phyloP scores from a whole-genome alignment of 1,140 invertebrate genomes.

The Danaus melanippus region DNA sequence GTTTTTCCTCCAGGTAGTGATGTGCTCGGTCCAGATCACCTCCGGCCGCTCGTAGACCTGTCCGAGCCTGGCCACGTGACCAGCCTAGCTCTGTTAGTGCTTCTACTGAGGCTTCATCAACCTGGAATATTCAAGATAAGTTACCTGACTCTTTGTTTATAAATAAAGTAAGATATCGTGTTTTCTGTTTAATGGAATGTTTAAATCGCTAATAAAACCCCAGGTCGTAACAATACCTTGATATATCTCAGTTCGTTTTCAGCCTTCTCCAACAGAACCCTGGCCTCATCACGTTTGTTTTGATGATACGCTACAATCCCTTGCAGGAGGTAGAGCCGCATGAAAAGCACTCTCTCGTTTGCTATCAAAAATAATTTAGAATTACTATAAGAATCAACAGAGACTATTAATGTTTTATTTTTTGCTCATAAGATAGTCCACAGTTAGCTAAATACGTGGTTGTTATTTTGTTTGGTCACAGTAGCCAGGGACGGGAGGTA shows the following conservation, averaged over 20 bases:
- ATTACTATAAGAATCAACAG: not conserved
- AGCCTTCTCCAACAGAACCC: constrained; percentile 72
- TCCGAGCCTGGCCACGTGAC: constrained; percentile 74
- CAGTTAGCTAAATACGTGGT: too few relatives aligned
- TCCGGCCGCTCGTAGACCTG: constrained; percentile 76
- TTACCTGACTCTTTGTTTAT: too few relatives aligned
- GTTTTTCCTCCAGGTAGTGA: constrained; percentile 75
- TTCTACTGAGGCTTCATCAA: constrained; percentile 40
- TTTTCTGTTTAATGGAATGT: too few relatives aligned
- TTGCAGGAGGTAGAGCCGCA: constrained; percentile 84
- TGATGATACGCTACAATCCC: constrained; percentile 84
- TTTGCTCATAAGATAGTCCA: too few relatives aligned
- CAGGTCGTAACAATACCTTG: constrained; percentile 58
- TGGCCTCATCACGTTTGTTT: constrained; percentile 76
- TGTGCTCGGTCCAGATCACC: constrained; percentile 76
- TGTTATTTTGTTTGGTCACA: too few relatives aligned
- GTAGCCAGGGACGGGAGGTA: too few relatives aligned
- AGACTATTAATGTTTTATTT: too few relatives aligned
- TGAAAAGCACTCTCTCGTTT: constrained; percentile 80
- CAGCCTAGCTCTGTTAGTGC: constrained; percentile 73
- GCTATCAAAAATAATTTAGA: constrained; percentile 50
- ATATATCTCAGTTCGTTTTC: constrained; percentile 75
- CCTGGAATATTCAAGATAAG: constrained; percentile 18
- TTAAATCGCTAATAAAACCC: too few relatives aligned
- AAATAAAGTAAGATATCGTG: too few relatives aligned